A percentile compares a stretch with the other conserved stretches of the same genome.
Conservation (phyloP, 1,140 invertebrate genomes). For the Amyelois transitella region DNA sequence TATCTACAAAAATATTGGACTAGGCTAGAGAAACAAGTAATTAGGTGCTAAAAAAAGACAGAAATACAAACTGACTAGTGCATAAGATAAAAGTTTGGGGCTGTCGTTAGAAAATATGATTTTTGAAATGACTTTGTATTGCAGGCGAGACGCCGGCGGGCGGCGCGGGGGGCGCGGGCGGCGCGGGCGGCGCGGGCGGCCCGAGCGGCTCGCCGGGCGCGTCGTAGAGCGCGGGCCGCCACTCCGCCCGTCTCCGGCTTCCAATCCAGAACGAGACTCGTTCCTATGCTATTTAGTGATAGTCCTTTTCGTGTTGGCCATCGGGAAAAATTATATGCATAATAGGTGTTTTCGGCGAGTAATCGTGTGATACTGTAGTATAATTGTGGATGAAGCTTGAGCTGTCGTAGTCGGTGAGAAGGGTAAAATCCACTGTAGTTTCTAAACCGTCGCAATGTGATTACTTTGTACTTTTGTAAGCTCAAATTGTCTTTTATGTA, state of each 20-base stretch:
- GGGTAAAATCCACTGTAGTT: slow-evolving; percentile 65
- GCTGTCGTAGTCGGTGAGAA: slow-evolving; percentile 65
- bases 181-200: slow-evolving; percentile 12
- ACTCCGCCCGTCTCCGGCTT: slow-evolving; percentile 1
- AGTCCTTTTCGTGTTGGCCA: slow-evolving; percentile 66
- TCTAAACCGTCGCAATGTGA: slow-evolving; percentile 66
- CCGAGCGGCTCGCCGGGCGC: slow-evolving; percentile 5
- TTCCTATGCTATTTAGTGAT: slow-evolving; percentile 60
- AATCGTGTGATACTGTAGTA: slow-evolving; percentile 67
- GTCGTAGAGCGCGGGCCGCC: slow-evolving; percentile 4
- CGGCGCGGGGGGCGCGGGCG: slow-evolving; percentile 18
- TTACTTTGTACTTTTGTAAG: slow-evolving; percentile 73
- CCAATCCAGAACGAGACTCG: slow-evolving; percentile 27
- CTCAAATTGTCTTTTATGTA: slow-evolving; percentile 69
- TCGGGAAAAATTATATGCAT: slow-evolving; percentile 64
- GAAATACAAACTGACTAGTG: too few species aligned
- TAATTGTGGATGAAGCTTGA: slow-evolving; percentile 68
- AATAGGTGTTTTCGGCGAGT: slow-evolving; percentile 68
- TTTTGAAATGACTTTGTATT: too few species aligned
- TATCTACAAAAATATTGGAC: too few species aligned
- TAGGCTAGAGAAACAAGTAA: too few species aligned
- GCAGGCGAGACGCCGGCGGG: slow-evolving; percentile 37
- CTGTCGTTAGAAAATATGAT: too few species aligned
- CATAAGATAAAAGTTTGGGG: too few species aligned
- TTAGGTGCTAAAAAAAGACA: too few species aligned